Percentiles rank a stretch among this genome's conserved stretches.
Conservation (phyloP, 1,140 invertebrate genomes). For the Ooceraea biroi region DNA sequence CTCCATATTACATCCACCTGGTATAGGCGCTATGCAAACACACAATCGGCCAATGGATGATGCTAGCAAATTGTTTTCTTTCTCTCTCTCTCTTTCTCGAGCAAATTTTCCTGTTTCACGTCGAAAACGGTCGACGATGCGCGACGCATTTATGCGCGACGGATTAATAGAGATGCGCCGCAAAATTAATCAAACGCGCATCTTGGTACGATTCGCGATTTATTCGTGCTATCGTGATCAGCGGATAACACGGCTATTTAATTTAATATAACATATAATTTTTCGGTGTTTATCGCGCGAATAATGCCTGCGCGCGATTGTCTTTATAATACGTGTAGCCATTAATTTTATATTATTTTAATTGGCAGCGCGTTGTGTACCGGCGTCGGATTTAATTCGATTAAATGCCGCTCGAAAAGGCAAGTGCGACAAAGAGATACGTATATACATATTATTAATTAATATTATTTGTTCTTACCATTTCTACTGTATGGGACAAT, state of each 20-base stretch:
- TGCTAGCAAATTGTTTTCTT: conserved; percentile 29
- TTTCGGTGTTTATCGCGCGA: conserved; percentile 43
- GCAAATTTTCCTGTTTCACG: conserved; percentile 37
- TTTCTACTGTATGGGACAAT: conserved; percentile 86
- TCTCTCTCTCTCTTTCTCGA: conserved; percentile 18
- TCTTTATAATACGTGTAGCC: conserved; percentile 13
- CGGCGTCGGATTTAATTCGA: conserved; percentile 32
- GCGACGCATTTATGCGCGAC: conserved; percentile 39
- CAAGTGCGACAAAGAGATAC: background rate
- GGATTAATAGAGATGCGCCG: conserved; percentile 38
- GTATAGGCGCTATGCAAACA: conserved; percentile 89
- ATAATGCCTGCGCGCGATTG: conserved; percentile 36
- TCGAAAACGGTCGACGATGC: conserved; percentile 48
- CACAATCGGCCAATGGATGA: conserved; percentile 63
- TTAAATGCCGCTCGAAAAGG: conserved; percentile 22
- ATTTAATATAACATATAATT: conserved; percentile 49
- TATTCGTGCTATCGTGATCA: conserved; percentile 28
- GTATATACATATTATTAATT: conserved; percentile 25
- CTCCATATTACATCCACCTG: conserved; percentile 92
- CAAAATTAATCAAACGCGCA: conserved; percentile 53
- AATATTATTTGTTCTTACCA: conserved; percentile 84
- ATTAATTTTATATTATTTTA: conserved; percentile 59
- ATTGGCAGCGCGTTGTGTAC: conserved; percentile 15
- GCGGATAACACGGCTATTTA: conserved; percentile 39
- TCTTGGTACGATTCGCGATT: conserved; percentile 49